Base-by-base conservation (phyloP, 2,888 invertebrate species). In the Eristalis intricaria region DNA sequence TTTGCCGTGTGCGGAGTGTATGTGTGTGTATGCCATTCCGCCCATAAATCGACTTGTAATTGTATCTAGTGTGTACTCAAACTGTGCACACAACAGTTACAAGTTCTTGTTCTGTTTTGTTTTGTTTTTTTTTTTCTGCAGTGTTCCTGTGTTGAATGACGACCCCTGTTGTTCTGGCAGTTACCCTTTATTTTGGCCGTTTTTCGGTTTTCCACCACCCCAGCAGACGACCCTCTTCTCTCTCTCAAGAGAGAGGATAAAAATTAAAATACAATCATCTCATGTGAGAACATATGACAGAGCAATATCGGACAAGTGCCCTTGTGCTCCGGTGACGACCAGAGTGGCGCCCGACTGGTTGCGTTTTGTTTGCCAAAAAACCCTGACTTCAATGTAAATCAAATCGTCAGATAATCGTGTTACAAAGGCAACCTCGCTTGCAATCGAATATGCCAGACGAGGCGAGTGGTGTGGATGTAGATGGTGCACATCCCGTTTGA, bases 371-470 rank as follows among this genome's bases (percentile, higher is more conserved):
- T 81, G 73, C 77, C 58, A 40, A 74, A 69, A 43, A 70, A 35
- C 70, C 66, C 50, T 79, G 69, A 81, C 68, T 81, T 7, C 63
- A 50, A 86, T 83, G 78, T 84, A 93, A 93, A 93, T 92, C 92
- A 92, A 93, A 93, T 93, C 92, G 92, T 90, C 91, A 90, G 92
- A 92, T 93, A 93, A 93, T 93, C 92, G 92, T 90, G 92, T 93
- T 92, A 93, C 90, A 93, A 92, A 92, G 92, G 92, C 92, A 87
- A 84, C 87, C 84, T 50, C 50, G 8, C 84, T 87, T 61, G 69
- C 84, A 76, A 85, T 85, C 81, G 71, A 68, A 58, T 32, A 32
- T 60, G 66, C 35, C 74, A 78, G 65, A 73, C 58, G 35, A 69
- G 19, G 26, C 56, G 8, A 38, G 15, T 77, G 32, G 7, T 32